Conservation (phyloP, 2,113 vertebrate species). For the Esox niger region DNA sequence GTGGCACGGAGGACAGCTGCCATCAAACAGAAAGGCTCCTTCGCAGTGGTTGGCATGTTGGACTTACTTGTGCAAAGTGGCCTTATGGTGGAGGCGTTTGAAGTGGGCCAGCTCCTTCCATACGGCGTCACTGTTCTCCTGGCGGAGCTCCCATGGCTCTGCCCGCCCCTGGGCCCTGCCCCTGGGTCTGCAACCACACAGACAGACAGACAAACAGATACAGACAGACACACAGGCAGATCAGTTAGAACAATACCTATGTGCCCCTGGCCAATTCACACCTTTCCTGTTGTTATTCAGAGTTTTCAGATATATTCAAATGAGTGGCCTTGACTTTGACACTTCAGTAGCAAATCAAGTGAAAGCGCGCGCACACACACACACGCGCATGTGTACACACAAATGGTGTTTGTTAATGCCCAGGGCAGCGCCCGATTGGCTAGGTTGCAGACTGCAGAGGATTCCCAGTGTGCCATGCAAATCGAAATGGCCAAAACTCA, state of each 20-base stretch:
- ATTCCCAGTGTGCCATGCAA: slow-evolving; percentile 62
- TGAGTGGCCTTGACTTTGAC: slow-evolving; percentile 74
- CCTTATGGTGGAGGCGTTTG: slow-evolving; percentile 80
- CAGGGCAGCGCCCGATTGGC: slow-evolving; percentile 63
- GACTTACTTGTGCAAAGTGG: slow-evolving; percentile 84
- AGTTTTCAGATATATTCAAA: slow-evolving; percentile 73
- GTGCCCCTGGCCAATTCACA: slow-evolving; percentile 54
- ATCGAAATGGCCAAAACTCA: slow-evolving; percentile 68
- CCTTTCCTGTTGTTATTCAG: slow-evolving; percentile 59
- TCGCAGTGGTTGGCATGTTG: too few species aligned
- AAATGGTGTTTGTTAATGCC: slow-evolving; percentile 52
- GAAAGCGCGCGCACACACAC: slow-evolving; percentile 24
- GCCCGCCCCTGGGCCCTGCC: slow-evolving; percentile 55
- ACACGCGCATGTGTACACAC: slow-evolving; percentile 41
- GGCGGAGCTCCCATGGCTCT: slow-evolving; percentile 71
- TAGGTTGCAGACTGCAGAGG: slow-evolving; percentile 45
- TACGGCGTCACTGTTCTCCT: slow-evolving; percentile 81
- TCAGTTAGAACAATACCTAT: slow-evolving; percentile 40
- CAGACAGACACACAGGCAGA: slow-evolving; percentile 34
- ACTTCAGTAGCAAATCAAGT: slow-evolving; percentile 64
- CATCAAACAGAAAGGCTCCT: too few species aligned
- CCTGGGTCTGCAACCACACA: slow-evolving; percentile 61
- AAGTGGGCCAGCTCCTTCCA: slow-evolving; percentile 87
- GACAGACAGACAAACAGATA: slow-evolving; percentile 27
- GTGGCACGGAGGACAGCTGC: too few species aligned